Percentiles rank a stretch among this genome's conserved stretches.
phyloP scores from a whole-genome alignment of 2,888 invertebrate species.

The Helleia helle region DNA sequence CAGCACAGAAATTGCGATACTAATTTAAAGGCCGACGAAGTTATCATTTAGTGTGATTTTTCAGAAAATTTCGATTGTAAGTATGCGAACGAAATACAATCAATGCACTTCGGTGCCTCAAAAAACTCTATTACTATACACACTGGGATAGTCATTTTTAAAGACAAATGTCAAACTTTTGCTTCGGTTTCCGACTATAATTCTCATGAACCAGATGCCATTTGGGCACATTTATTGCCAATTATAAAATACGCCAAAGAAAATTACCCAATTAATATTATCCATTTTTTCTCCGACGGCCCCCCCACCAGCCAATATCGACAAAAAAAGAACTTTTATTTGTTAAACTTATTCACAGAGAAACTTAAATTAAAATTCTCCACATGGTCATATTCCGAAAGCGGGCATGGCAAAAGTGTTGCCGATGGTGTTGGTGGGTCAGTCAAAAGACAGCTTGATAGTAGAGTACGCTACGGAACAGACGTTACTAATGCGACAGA shows the following conservation, averaged over 20 bases:
- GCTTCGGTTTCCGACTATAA: neutral
- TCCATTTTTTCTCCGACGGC: constrained; percentile 15
- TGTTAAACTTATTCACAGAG: constrained; percentile 9
- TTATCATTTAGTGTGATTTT: neutral
- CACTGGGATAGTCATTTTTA: neutral
- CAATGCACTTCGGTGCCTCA: no score
- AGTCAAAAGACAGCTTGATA: constrained; percentile 14
- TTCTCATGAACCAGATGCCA: neutral
- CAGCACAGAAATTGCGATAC: neutral
- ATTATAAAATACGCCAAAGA: neutral
- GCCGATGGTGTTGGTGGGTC: constrained; percentile 16
- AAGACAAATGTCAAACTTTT: neutral
- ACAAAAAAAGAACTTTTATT: constrained; percentile 15
- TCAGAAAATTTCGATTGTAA: neutral
- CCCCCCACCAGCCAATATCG: constrained; percentile 15
- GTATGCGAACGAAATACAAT: no score
- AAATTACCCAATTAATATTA: constrained; percentile 1
- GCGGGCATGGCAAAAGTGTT: constrained; percentile 16
- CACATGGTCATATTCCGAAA: constrained; percentile 11
- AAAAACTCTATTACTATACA: neutral
- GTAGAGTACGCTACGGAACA: constrained; percentile 10
- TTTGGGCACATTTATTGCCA: neutral
- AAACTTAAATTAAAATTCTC: constrained; percentile 4
- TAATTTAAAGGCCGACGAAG: neutral
- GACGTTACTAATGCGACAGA: constrained; percentile 15